Evolutionary conservation across 2,113 vertebrate species (phyloP), one percentile per base, ranked within the genome.

Genomic region (Nyctibius bracteatus): DNA sequence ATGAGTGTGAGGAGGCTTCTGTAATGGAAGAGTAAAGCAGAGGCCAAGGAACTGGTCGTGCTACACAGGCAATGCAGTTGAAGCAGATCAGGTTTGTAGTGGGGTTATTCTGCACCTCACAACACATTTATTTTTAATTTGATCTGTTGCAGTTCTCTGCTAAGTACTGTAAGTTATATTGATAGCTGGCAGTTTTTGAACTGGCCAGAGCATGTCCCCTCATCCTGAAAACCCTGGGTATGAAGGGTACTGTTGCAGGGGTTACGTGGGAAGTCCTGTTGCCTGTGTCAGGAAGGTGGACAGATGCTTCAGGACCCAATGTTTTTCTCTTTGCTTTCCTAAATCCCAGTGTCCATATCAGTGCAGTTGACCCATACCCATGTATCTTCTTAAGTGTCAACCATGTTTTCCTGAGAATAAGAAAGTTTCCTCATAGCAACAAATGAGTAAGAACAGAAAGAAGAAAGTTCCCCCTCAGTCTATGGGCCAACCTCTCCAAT

Each of bases 1-100:
- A 20, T 78, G 86, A 95, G 90, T 94, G 84, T 86, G 83, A 94
- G 86, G 89, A 96, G 81, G 71, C 90, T 98, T 97, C 96, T 94
- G 94, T 97, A 93, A 83, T 87, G 73, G 43, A 30, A 87, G 31
- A 61, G 31, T 44, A 62, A 84, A 95, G 14, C 5, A 4, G 84
- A 59, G 57, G 86, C 63, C 77, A 89, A 78, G 70, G 61, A 92
- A 63, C 43, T 77, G n/a, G 43, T 84, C 79, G 35, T 94, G 63
- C 73, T 96, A 63, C 68, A 59, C 20, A 87, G 73, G 87, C 78
- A 91, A 78, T 35, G 15, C n/a, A 58, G 79, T 37, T 71, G 71
- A 95, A 97, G 44, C 19, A 91, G 71, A 61, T 15, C 9, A 55
- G 51, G 20, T 84, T 93, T 73, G 68, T 63, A 67, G 39, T 14